Evolutionary conservation across 2,888 invertebrate genomes (phyloP), one percentile per base, ranked within the genome.

Genomic region (Drosophila kanekoi): DNA sequence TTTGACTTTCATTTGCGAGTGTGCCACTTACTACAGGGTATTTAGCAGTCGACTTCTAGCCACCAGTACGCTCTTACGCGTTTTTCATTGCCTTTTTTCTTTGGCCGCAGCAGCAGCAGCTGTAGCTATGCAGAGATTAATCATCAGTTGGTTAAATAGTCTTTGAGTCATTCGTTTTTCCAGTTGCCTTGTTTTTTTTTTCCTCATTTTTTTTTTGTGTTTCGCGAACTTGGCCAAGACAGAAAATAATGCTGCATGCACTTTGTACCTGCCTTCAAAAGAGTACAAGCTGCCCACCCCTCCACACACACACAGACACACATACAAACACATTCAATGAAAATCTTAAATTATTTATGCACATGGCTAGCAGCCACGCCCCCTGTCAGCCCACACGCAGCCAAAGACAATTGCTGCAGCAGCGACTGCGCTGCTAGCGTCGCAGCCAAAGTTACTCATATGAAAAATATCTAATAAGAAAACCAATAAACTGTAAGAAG

Each of bases 401-500:
- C 5, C 40, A 11, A 49, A 73, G 49, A 67, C 72, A 76, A 68
- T 65, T 57, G 68, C 57, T 60, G 68, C 62, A 56, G 33, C 44
- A 11, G 44, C 47, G 45, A 56, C 79, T 47, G 54, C 57, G 40
- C 44, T 69, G 58, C 48, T 53, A 59, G 40, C 62, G 57, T 20
- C 59, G 28, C 75, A 51, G 58, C 47, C 59, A 44, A 51, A 71
- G 80, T 77, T 62, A 78, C 67, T 73, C 76, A 79, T 71, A 77
- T 72, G 69, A 69, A 58, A 75, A 67, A 71, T 77, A 82, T 81
- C 81, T 74, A 81, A 85, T 77, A 85, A 85, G 81, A 85, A 84
- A 85, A 74, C 77, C 72, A 75, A 67, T 72, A 85, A 74, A 75
- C 71, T 81, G 70, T 67, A 78, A 65, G 74, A 77, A 66, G 63